A percentile compares a stretch with the other conserved stretches of the same genome.
phyloP scores from a whole-genome alignment of 2,888 invertebrate genomes.

The Oscheius onirici region DNA sequence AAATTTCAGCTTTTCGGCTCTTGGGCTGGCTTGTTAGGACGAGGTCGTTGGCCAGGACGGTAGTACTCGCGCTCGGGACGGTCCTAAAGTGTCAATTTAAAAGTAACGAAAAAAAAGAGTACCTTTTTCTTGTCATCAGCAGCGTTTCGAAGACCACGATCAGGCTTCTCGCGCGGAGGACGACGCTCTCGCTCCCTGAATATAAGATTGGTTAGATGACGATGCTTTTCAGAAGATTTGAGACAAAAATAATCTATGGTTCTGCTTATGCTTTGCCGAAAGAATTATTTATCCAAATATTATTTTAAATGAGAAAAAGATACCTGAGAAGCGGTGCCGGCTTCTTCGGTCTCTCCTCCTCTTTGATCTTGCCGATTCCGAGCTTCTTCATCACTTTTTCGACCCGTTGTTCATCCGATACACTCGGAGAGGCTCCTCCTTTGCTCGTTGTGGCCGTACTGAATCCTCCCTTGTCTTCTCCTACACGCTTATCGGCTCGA shows the following conservation, averaged over 20 bases:
- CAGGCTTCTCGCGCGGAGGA: not conserved
- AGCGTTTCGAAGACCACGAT: not conserved
- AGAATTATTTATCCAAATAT: not conserved
- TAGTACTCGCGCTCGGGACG: constrained; percentile 32
- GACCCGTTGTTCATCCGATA: not conserved
- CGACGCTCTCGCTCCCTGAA: not conserved
- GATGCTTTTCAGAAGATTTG: too few relatives aligned
- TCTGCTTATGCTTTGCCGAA: not conserved
- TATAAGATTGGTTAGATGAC: too few relatives aligned
- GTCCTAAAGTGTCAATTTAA: not conserved
- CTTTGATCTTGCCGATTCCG: not conserved
- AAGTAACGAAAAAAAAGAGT: not conserved
- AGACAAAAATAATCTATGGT: not conserved
- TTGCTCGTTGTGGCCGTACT: not conserved
- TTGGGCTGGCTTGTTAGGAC: not conserved
- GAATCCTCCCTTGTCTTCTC: not conserved
- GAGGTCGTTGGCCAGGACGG: constrained; percentile 29
- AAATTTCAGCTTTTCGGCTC: too few relatives aligned
- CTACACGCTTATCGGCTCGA: constrained; percentile 5
- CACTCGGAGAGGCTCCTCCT: not conserved
- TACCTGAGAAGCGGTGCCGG: not conserved
- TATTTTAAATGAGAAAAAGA: not conserved
- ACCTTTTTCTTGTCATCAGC: constrained; percentile 14
- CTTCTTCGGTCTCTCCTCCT: not conserved
- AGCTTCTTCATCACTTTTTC: constrained; percentile 11